Conservation (phyloP, 2,888 invertebrate genomes). For the Cremastinae sp. region DNA sequence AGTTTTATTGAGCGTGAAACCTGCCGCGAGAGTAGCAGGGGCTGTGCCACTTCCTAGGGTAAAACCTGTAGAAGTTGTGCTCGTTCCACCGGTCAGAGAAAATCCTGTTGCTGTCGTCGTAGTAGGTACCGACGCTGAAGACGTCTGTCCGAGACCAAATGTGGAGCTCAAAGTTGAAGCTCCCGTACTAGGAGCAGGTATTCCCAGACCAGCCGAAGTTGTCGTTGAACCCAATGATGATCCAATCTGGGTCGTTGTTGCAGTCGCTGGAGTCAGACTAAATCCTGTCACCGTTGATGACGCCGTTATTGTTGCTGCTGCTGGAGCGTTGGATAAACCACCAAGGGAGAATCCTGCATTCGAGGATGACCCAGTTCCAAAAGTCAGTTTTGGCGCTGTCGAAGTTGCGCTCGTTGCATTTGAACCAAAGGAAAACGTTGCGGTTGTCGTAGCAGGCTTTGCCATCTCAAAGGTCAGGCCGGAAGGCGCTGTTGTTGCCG, state of each 20-base stretch:
- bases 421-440: conserved; percentile 63
- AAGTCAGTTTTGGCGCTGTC: conserved; percentile 53
- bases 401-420: conserved; percentile 59
- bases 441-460: conserved; percentile 58
- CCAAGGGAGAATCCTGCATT: conserved; percentile 54
- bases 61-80: conserved; percentile 49
- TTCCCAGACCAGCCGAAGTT: conserved; percentile 50
- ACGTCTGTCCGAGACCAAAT: conserved; percentile 64
- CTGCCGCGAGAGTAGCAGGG: conserved; percentile 67
- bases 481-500: conserved; percentile 57
- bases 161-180: conserved; percentile 54
- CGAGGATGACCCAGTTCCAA: conserved; percentile 48
- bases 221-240: conserved; percentile 1
- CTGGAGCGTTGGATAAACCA: conserved; percentile 46
- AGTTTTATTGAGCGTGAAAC: conserved; percentile 66
- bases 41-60: conserved; percentile 60
- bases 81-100: conserved; percentile 59
- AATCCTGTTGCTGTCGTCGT: conserved; percentile 66
- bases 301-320: conserved; percentile 33
- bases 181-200: conserved; percentile 46
- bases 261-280: conserved; percentile 41
- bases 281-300: conserved; percentile 50
- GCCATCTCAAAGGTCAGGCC: conserved; percentile 64
- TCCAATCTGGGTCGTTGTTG: conserved; percentile 46
- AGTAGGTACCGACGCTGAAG: conserved; percentile 35